A percentile compares a stretch with the other conserved stretches of the same genome.
Evolutionary conservation across 2,113 vertebrate genomes (phyloP).

Genomic region (Nycticryphes semicollaris): DNA sequence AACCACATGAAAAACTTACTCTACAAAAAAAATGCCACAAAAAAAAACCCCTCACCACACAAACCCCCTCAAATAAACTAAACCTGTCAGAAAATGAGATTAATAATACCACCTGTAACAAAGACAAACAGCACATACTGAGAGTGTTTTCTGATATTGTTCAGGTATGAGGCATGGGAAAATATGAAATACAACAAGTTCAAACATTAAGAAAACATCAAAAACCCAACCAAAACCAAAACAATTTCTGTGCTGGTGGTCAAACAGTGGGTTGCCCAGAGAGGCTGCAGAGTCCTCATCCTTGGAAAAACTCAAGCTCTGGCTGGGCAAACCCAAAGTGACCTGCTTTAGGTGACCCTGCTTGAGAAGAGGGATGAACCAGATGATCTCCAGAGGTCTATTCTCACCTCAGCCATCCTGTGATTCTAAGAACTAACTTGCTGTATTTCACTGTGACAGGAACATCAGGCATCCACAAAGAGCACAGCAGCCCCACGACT

Average conservation of each 20-base stretch:
- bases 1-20: background rate
- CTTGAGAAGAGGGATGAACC: background rate
- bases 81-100: background rate
- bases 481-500: background rate
- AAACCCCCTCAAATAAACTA: background rate
- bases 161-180: background rate
- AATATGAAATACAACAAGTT: background rate
- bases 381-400: rapidly evolving
- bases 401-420: background rate
- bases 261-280: background rate
- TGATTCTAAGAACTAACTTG: background rate
- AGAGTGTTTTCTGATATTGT: background rate
- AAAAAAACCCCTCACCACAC: too few relatives aligned
- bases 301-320: background rate
- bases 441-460: background rate
- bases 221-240: background rate
- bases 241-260: rapidly evolving
- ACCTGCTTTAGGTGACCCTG: background rate
- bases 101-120: background rate
- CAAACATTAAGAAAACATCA: background rate
- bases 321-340: rapidly evolving
- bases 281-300: background rate
- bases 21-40: background rate
- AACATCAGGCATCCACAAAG: background rate
- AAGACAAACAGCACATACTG: background rate